Base-by-base conservation (phyloP, 2,888 invertebrate genomes). In the Papilio elwesi region DNA sequence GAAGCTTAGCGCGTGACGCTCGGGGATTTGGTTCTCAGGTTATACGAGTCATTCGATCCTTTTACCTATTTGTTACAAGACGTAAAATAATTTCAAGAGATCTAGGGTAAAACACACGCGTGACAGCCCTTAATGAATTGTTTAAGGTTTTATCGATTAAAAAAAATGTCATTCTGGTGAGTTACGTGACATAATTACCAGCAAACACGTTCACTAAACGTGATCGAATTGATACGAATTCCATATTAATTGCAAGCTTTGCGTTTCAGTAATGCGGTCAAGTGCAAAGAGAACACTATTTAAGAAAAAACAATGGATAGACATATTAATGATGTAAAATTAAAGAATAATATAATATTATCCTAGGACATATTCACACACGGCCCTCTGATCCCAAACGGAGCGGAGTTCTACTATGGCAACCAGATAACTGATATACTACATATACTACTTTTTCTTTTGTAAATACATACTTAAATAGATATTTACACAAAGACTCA, bases 201-300 rank as follows among this genome's bases (percentile, higher is more conserved):
- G n/a, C n/a, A 49, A 26, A 15, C 59, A 62, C 43, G 43, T 62
- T 43, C 15, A 43, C 13, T 15, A 15, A 57, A 57, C 55, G 43
- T n/a, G 59, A 15, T 43, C 47, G 57, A 68, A 68, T 68, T 66
- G 57, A 68, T 57, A 15, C 53, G 53, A 55, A 67, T 67, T 48
- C 57, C 68, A 26, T 36, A 49, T 48, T 36, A 49, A 68, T 26
- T 68, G 68, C 5, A 15, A 57, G 49, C 47, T 68, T 48, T 26
- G 53, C 6, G 12, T 47, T 2, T 36, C 1, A 38, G 36, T 48
- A 51, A 68, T 68, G 59, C 68, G 68, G 68, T 59, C 68, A 68
- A 68, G 49, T 43, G 51, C 59, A 59, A 38, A 68, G n/a, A 49
- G 10, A 49, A 51, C 26, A 57, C 43, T 16, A 7, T 16, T 67